Evolutionary conservation across 2,113 vertebrate genomes (phyloP), one percentile per base, ranked within the genome.

Genomic region (Nansenia antarctica): DNA sequence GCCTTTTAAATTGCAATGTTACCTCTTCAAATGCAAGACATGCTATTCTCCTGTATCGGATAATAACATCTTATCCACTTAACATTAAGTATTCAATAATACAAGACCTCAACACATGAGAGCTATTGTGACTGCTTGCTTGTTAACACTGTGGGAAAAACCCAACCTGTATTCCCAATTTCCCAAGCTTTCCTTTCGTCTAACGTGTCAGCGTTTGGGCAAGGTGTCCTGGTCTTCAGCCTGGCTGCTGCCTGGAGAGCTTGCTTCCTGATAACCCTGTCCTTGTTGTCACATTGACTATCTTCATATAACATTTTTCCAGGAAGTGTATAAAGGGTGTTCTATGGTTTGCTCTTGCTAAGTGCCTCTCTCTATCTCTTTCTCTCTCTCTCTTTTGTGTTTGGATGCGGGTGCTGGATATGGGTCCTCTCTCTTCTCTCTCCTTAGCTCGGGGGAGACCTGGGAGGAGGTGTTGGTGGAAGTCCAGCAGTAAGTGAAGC

Each of bases 401-500:
- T 70, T 87, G 84, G 74, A 83, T 81, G 11, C 27, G 61, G 55
- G 55, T 49, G 74, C 81, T 85, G 81, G 82, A 78, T 85, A 70
- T 85, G 85, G 73, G 82, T 76, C 63, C 76, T 87, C 61, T 88
- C 70, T 81, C 66, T 9, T 60, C 49, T 90, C 62, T 90, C 79
- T 90, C 70, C 87, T 97, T 94, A 99, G 98, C 95, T 99, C 92
- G 98, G 98, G 90, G 97, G 97, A 94, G 98, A 99, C 92, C 95
- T 99, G 91, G 96, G 95, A 91, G 97, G 96, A 92, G 97, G 96
- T 94, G 98, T 98, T 94, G 98, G 98, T 91, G 98, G 98, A 93
- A 99, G 97, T 93, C 97, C 97, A 90, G 97, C 98, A 93, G 98
- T 99, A 98, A 98, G 98, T 97, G 87, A 37, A 78, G 91, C 86